Percentiles rank a stretch among this genome's conserved stretches.
Evolutionary conservation across 1,140 invertebrate species (phyloP).

Genomic region (Cecropterus lyciades): DNA sequence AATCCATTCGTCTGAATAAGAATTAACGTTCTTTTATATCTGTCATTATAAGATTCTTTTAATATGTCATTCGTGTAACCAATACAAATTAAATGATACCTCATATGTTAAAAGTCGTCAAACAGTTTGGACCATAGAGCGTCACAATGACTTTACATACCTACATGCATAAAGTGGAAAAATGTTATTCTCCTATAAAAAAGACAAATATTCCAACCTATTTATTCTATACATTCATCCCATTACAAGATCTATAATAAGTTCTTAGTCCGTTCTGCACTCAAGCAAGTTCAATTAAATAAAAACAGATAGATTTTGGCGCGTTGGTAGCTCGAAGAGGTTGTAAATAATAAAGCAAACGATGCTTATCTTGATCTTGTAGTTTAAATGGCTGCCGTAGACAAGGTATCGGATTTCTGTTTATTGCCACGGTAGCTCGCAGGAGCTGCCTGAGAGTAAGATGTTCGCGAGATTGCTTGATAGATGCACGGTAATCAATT

Average conservation of each 20-base stretch:
- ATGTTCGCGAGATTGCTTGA: slow-evolving; percentile 60
- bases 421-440: slow-evolving; percentile 67
- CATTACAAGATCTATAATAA: not conserved
- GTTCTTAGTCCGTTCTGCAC: not conserved
- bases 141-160: no score
- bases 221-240: not conserved
- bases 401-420: slow-evolving; percentile 75
- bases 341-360: slow-evolving; percentile 70
- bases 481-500: slow-evolving; percentile 50
- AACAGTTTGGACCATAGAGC: no score
- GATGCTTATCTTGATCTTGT: slow-evolving; percentile 65
- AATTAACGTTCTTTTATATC: no score
- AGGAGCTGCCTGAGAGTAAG: slow-evolving; percentile 57
- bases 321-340: slow-evolving; percentile 45
- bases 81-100: no score
- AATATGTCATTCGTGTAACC: no score
- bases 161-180: no score
- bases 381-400: slow-evolving; percentile 61
- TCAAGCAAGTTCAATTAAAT: slow-evolving; percentile 32
- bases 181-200: no score
- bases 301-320: slow-evolving; percentile 54
- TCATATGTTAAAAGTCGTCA: no score
- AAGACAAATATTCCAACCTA: no score
- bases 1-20: no score
- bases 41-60: no score